Evolutionary conservation across 2,113 vertebrate genomes (phyloP).

Genomic region (Columba janthina): DNA sequence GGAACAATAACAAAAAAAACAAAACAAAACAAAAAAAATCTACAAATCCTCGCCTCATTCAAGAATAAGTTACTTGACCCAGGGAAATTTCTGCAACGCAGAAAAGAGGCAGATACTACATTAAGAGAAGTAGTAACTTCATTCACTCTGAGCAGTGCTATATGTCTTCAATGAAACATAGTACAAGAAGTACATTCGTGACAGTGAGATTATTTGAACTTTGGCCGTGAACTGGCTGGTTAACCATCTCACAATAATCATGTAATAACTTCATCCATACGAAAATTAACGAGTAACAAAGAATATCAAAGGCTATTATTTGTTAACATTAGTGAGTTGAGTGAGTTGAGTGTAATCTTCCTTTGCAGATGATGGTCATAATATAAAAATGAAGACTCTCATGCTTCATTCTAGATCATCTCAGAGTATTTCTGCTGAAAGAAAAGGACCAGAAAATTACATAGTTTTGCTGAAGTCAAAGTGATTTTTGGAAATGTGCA

Average conservation of each 20-base stretch:
- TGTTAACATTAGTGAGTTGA: neutral
- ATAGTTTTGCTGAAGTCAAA: neutral
- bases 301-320: neutral
- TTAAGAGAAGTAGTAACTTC: neutral
- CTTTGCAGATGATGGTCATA: neutral
- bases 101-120: neutral
- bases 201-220: rapidly evolving
- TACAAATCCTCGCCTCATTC: neutral
- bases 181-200: neutral
- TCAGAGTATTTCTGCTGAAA: neutral
- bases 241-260: neutral
- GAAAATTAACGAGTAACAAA: neutral
- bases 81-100: neutral
- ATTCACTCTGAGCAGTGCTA: neutral
- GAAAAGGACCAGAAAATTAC: neutral
- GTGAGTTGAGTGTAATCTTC: neutral
- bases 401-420: neutral
- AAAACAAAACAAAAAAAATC: too few species aligned
- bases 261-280: neutral
- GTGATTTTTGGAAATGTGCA: neutral
- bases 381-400: neutral
- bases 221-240: neutral
- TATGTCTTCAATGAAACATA: neutral
- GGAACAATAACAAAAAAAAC: neutral
- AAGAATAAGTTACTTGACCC: neutral